These are phyloP conservation scores for Drosophila meridiana DNA, from an alignment of 2,888 invertebrate species.

Conservation along the genomic window DNA sequence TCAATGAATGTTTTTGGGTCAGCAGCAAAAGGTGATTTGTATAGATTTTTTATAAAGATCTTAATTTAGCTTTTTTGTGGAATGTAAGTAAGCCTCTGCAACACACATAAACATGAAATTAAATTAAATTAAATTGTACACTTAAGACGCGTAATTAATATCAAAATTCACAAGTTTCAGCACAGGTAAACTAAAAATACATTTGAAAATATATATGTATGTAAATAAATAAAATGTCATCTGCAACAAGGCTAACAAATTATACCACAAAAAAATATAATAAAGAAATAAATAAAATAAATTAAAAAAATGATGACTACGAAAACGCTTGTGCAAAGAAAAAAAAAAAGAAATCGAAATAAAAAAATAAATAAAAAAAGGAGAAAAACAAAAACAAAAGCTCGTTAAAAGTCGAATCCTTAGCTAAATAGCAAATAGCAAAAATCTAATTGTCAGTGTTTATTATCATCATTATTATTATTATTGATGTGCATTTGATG, in stretches of 20 bases:
- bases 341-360: constrained; percentile 22
- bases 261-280: neutral
- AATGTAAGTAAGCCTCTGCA: constrained; percentile 54
- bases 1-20: constrained; percentile 41
- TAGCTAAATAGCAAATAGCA: constrained; percentile 73
- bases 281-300: constrained; percentile 18
- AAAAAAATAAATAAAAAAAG: constrained; percentile 26
- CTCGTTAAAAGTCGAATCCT: constrained; percentile 38
- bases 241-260: constrained; percentile 29
- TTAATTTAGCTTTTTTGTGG: constrained; percentile 64
- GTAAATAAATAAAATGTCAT: constrained; percentile 47
- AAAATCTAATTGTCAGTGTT: constrained; percentile 75
- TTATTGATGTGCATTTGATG: constrained; percentile 70
- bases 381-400: constrained; percentile 14
- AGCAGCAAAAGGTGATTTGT: constrained; percentile 75
- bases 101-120: constrained; percentile 33
- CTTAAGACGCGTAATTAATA: constrained; percentile 72
- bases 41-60: constrained; percentile 66
- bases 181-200: constrained; percentile 69
- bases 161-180: constrained; percentile 76
- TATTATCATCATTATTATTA: constrained; percentile 68
- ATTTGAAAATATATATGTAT: constrained; percentile 57
- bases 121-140: constrained; percentile 51
- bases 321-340: constrained; percentile 66
- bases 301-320: constrained; percentile 36